These are phyloP conservation scores for Phylloscopus whistleri DNA, from an alignment of 2,113 vertebrate species.

Conservation along the genomic window DNA sequence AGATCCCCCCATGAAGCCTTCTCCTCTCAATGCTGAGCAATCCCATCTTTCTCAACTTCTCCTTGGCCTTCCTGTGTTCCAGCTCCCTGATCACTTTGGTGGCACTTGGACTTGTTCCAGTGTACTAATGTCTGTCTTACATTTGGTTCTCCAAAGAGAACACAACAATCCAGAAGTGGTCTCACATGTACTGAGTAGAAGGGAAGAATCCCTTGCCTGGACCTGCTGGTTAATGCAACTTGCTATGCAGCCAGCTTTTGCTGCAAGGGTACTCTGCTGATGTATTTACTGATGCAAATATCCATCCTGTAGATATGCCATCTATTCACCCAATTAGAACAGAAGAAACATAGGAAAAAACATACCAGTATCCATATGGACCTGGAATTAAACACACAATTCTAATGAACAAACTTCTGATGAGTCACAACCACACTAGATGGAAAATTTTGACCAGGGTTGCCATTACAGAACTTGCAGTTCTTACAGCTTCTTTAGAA, in stretches of 20 bases:
- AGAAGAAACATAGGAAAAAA: not conserved
- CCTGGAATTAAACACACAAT: not conserved
- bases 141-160: not conserved
- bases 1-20: not conserved
- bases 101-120: not conserved
- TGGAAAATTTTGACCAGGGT: not conserved
- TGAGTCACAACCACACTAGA: not conserved
- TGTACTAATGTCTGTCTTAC: not conserved
- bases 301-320: not conserved
- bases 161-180: not conserved
- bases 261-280: not conserved
- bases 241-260: not conserved
- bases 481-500: not conserved
- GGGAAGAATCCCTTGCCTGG: not conserved
- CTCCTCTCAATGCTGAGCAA: not conserved
- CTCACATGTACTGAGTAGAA: not conserved
- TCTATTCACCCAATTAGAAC: not conserved
- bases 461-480: not conserved
- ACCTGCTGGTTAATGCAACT: not conserved
- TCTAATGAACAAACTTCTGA: not conserved
- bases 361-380: not conserved
- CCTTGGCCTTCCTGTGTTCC: not conserved
- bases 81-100: not conserved
- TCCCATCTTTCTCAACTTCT: not conserved
- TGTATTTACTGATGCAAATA: not conserved